These are phyloP conservation scores for Limosa lapponica DNA, from an alignment of 2,797 vertebrate species.

Conservation along the genomic window DNA sequence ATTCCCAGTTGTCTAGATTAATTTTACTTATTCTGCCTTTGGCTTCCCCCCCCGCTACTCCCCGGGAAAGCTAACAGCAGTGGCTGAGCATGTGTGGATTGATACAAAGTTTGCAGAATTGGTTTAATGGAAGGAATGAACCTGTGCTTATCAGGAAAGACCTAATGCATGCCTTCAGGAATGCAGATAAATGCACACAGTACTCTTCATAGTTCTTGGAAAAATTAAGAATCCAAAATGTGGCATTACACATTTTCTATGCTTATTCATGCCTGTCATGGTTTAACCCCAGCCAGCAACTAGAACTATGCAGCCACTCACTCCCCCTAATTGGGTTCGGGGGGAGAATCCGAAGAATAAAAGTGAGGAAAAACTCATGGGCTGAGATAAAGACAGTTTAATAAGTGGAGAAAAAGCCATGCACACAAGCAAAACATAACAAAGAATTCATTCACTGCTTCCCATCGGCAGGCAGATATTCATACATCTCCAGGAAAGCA, in stretches of 20 bases:
- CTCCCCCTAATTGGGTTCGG: neutral
- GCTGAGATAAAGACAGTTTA: neutral
- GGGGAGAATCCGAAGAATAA: neutral
- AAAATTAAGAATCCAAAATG: neutral
- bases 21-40: neutral
- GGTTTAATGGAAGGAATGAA: neutral
- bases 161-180: neutral
- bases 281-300: neutral
- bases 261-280: neutral
- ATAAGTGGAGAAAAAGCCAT: neutral
- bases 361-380: neutral
- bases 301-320: neutral
- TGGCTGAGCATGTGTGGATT: neutral
- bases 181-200: neutral
- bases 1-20: neutral
- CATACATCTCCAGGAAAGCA: neutral
- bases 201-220: neutral
- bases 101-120: neutral
- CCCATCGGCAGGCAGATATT: neutral
- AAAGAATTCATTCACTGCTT: neutral
- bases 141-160: neutral
- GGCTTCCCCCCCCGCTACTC: too few species aligned
- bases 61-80: neutral
- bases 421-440: neutral
- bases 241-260: neutral